These are phyloP conservation scores for Pelvicachromis taeniatus DNA, from an alignment of 2,113 vertebrate genomes.

Conservation along the genomic window DNA sequence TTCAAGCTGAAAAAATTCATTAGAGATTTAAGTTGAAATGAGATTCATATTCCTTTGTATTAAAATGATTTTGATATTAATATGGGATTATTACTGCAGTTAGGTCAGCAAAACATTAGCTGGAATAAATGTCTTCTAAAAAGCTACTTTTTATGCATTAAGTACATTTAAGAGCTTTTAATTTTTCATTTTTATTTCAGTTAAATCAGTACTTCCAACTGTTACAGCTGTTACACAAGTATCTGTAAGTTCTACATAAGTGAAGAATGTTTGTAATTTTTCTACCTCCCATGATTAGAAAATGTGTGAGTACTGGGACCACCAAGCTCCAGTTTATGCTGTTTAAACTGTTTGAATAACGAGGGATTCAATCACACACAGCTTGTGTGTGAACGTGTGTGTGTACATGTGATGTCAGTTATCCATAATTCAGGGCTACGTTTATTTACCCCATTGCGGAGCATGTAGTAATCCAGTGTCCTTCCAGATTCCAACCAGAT, in stretches of 20 bases:
- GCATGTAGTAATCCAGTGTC: slow-evolving; percentile 94
- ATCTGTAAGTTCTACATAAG: not conserved
- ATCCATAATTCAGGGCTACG: not conserved
- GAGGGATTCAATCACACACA: not conserved
- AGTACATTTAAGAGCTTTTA: not conserved
- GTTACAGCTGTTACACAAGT: not conserved
- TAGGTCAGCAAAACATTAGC: not conserved
- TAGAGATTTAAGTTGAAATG: not conserved
- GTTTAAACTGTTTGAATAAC: not conserved
- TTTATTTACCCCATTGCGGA: slow-evolving; percentile 87
- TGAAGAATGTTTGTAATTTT: not conserved
- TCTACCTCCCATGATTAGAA: not conserved
- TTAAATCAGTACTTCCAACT: not conserved
- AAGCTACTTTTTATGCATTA: no score
- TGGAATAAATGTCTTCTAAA: no score
- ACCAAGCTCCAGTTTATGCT: not conserved
- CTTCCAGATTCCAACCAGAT: slow-evolving; percentile 95
- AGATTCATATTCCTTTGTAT: not conserved
- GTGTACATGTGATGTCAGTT: not conserved
- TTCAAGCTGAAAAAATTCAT: not conserved
- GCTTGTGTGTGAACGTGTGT: not conserved
- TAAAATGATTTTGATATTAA: not conserved
- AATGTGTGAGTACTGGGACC: not conserved
- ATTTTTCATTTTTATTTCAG: not conserved
- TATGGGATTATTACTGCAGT: not conserved